Evolutionary conservation across 1,140 invertebrate species (phyloP).

Genomic region (Eupeodes corollae): DNA sequence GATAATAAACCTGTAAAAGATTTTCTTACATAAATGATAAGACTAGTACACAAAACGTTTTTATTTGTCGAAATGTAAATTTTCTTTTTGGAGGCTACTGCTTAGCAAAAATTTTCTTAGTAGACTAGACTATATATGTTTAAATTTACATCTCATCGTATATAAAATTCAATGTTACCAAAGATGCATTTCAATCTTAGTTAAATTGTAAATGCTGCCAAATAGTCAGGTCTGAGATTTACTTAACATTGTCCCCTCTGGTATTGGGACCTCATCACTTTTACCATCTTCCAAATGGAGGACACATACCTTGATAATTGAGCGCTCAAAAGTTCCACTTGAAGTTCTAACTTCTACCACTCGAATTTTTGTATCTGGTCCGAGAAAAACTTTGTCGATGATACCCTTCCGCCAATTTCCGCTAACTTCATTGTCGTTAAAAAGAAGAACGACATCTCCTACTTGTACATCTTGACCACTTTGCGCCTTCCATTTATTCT

Average conservation of each 20-base stretch:
- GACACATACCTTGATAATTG: background rate
- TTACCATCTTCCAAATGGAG: background rate
- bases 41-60: no score
- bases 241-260: background rate
- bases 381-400: constrained; percentile 13
- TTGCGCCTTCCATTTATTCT: background rate
- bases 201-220: no score
- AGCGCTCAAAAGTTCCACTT: constrained; percentile 8
- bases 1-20: no score
- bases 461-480: background rate
- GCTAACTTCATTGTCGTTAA: background rate
- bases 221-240: no score
- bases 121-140: no score
- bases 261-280: background rate
- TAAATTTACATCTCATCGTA: no score
- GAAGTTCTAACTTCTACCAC: constrained; percentile 19
- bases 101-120: no score
- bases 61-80: no score
- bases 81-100: no score
- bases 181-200: no score
- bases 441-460: background rate
- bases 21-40: no score
- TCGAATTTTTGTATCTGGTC: constrained; percentile 20
- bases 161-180: no score
- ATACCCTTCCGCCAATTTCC: constrained; percentile 1